A percentile compares a stretch with the other conserved stretches of the same genome.
Evolutionary conservation across 1,140 invertebrate genomes (phyloP).

Genomic region (Drosophila aff.): DNA sequence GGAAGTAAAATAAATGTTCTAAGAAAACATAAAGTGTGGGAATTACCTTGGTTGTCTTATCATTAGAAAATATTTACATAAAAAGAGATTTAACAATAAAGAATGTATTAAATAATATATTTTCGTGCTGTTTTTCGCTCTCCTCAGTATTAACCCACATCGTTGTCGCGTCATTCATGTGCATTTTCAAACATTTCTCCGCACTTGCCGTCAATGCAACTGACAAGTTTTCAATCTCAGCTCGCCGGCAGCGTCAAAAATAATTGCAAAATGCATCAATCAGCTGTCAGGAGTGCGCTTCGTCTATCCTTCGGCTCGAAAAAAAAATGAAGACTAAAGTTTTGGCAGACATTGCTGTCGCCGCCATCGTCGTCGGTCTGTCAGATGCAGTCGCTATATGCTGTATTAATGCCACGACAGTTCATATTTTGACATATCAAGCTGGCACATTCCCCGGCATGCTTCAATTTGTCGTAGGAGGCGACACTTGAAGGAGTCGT

Average conservation of each 20-base stretch:
- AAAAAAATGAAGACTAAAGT: constrained; percentile 20
- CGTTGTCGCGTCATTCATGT: constrained; percentile 57
- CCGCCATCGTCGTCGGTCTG: constrained; percentile 37
- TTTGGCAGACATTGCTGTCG: constrained; percentile 50
- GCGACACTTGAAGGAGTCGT: constrained; percentile 47
- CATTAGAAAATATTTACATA: background rate
- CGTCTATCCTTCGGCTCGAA: constrained; percentile 43
- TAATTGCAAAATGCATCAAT: constrained; percentile 83
- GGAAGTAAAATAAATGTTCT: background rate
- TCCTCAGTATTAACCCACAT: constrained; percentile 29
- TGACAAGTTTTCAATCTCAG: constrained; percentile 81
- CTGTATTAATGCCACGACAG: constrained; percentile 47
- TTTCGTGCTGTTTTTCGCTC: background rate
- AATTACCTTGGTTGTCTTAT: background rate
- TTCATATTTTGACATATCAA: constrained; percentile 61
- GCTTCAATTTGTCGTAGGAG: constrained; percentile 43
- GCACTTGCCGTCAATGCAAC: constrained; percentile 55
- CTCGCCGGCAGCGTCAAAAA: constrained; percentile 68
- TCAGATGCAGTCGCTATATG: constrained; percentile 53
- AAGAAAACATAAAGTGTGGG: background rate
- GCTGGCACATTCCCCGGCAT: constrained; percentile 8
- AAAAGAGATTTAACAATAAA: background rate
- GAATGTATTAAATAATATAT: background rate
- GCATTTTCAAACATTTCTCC: constrained; percentile 45
- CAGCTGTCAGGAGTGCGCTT: constrained; percentile 61